Conservation (phyloP, 2,113 vertebrate species). For the Anolis carolinensis region DNA sequence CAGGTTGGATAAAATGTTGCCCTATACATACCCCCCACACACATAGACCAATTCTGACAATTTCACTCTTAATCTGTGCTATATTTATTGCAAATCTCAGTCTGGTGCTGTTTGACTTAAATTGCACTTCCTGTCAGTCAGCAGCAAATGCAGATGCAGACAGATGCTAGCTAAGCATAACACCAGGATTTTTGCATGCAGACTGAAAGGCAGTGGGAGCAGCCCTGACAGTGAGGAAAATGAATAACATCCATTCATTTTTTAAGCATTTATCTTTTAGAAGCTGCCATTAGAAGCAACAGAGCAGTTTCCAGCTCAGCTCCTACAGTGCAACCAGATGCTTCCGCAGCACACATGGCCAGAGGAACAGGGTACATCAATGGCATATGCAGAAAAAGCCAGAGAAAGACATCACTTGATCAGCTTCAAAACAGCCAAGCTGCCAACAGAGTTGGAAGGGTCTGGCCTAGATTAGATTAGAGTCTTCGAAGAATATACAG, state of each 20-base stretch:
- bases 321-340: not conserved
- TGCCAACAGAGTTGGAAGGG: not conserved
- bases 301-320: not conserved
- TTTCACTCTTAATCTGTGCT: not conserved
- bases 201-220: not conserved
- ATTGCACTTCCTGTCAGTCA: not conserved
- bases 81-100: not conserved
- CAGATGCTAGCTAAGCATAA: not conserved
- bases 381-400: not conserved
- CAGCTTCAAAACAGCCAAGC: not conserved
- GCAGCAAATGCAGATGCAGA: not conserved
- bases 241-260: not conserved
- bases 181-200: slow-evolving; percentile 8
- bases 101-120: not conserved
- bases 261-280: slow-evolving; percentile 1
- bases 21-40: not conserved
- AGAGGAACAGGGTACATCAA: not conserved
- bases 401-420: not conserved
- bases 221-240: not conserved
- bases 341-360: accelerated
- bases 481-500: accelerated
- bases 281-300: accelerated
- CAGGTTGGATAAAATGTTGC: not conserved
- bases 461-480: accelerated
- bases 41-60: not conserved